Evolutionary conservation across 2,797 vertebrate species (phyloP).

Genomic region (Sitta carolinensis): DNA sequence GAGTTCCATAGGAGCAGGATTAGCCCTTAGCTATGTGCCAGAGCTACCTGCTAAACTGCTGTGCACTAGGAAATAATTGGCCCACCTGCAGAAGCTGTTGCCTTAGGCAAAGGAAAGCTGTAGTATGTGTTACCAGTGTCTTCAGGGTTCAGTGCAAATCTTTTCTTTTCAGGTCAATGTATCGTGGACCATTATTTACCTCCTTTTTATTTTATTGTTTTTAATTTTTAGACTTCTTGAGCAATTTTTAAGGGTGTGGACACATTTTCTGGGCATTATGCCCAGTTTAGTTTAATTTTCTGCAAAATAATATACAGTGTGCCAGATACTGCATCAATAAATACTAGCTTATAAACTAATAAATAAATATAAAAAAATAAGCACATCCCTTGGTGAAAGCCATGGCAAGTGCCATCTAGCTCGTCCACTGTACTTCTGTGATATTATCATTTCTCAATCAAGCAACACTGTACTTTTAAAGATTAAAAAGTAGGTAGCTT

Average conservation of each 20-base stretch:
- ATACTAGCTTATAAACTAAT: not conserved
- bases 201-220: not conserved
- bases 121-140: not conserved
- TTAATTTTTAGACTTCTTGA: slow-evolving; percentile 1
- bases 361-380: not conserved
- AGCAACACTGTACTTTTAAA: not conserved
- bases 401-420: not conserved
- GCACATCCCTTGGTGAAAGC: not conserved
- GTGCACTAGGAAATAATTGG: not conserved
- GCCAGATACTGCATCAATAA: slow-evolving; percentile 15
- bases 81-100: not conserved
- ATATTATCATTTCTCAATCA: slow-evolving; percentile 5
- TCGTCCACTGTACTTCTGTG: not conserved
- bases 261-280: not conserved
- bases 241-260: not conserved
- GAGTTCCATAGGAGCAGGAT: not conserved
- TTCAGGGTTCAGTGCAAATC: not conserved
- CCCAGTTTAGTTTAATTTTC: slow-evolving; percentile 21
- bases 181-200: not conserved
- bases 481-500: not conserved
- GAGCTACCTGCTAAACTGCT: not conserved
- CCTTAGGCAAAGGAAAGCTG: not conserved
- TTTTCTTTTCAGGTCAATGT: not conserved
- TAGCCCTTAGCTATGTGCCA: not conserved
- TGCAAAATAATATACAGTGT: slow-evolving; percentile 7